phyloP scores from a whole-genome alignment of 2,888 invertebrate genomes.

The Xestia sexstrigata region DNA sequence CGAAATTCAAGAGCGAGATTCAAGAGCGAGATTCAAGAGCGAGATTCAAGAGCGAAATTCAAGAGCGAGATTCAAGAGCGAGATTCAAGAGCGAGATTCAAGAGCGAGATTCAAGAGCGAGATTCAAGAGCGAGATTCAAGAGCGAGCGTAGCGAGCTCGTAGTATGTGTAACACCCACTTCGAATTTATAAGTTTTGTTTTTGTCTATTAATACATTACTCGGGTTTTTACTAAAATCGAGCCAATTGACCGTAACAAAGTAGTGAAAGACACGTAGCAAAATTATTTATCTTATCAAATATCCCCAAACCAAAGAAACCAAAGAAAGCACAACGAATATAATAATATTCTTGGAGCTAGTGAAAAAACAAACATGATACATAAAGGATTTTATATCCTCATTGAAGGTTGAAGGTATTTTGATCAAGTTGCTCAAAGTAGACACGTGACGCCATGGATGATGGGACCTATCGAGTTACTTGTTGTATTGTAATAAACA shows the following conservation, averaged over 20 bases:
- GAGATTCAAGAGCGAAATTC: too few relatives aligned
- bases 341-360: slow-evolving; percentile 10
- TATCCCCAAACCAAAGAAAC: not conserved
- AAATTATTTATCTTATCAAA: not conserved
- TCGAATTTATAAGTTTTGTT: too few relatives aligned
- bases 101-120: too few relatives aligned
- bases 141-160: too few relatives aligned
- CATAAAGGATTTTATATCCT: slow-evolving; percentile 18
- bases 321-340: slow-evolving; percentile 1
- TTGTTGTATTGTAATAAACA: slow-evolving; percentile 10
- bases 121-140: too few relatives aligned
- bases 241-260: not conserved
- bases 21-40: too few relatives aligned
- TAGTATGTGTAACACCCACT: too few relatives aligned
- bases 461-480: slow-evolving; percentile 36
- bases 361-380: slow-evolving; percentile 13
- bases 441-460: slow-evolving; percentile 33
- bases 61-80: too few relatives aligned
- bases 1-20: too few relatives aligned
- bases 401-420: slow-evolving; percentile 26
- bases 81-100: too few relatives aligned
- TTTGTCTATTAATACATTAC: too few relatives aligned
- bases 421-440: slow-evolving; percentile 2
- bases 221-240: not conserved
- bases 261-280: not conserved